These are phyloP conservation scores for Cichlasoma orientale DNA, from an alignment of 2,797 vertebrate genomes.

Conservation along the genomic window DNA sequence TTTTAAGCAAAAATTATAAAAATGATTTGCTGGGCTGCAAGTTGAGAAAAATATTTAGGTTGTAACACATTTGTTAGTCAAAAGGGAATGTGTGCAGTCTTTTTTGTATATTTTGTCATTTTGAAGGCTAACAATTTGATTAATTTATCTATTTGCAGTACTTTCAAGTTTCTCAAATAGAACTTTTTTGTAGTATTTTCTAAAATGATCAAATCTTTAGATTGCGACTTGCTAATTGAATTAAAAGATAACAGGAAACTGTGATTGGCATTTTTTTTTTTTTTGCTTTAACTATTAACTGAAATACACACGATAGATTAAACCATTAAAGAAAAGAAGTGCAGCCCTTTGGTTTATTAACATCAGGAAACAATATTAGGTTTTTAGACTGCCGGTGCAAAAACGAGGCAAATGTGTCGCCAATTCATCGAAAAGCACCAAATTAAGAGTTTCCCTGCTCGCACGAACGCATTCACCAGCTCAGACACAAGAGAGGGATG, in stretches of 20 bases:
- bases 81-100: background rate
- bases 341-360: background rate
- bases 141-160: background rate
- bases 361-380: background rate
- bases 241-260: background rate
- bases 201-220: background rate
- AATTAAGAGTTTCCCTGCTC: conserved; percentile 39
- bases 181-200: background rate
- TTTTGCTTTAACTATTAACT: background rate
- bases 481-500: conserved; percentile 42
- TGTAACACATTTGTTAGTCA: background rate
- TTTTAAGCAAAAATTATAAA: background rate
- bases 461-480: conserved; percentile 23
- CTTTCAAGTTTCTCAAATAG: background rate
- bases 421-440: conserved; percentile 21
- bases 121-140: background rate
- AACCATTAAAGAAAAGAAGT: background rate
- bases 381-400: conserved; percentile 1
- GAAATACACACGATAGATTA: background rate
- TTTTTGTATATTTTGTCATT: background rate
- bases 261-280: background rate
- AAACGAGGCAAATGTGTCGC: background rate
- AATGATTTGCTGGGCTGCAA: background rate
- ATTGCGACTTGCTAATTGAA: background rate
- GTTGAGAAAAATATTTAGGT: background rate